Evolutionary conservation across 2,888 invertebrate species (phyloP), one percentile per base, ranked within the genome.

Genomic region (Rhagonycha lutea): DNA sequence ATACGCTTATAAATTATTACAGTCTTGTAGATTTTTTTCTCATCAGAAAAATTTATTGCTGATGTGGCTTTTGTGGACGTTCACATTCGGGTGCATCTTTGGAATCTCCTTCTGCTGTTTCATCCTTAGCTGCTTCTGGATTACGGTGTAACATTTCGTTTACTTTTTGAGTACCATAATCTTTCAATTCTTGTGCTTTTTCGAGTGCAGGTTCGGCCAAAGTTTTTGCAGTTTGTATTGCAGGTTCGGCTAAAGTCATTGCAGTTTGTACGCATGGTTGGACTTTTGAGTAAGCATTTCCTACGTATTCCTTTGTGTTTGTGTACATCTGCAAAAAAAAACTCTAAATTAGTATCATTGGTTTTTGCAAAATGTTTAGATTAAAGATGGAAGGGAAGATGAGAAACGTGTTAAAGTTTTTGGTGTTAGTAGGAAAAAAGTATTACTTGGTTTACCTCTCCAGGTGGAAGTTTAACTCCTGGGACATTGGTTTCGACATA

Each of bases 401-500:
- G 18, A 18, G 68, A 28, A 68, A 68, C 61, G 28, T 68, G 61
- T 71, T 24, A 61, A 70, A 68, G 23, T 23, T 47, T 3, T 7
- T 24, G 63, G n/a, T 68, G 69, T 32, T 61, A 65, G 65, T 28
- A 32, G n/a, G 23, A 10, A 14, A 60, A 61, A 12, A 1, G 60
- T 65, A 28, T n/a, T 11, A 65, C 62, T 71, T 65, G 63, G 78
- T 80, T 81, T 85, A 91, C 91, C 86, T 90, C 89, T 79, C 87
- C 85, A 8, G 91, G 90, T 61, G 90, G 90, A 76, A 90, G 84
- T 80, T 90, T 91, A 0, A 91, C 89, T 3, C 90, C 88, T 0
- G 91, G 91, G 1, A 91, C 86, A 84, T 90, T 91, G 70, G 87
- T 84, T 85, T 91, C 90, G 1, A 91, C 89, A 14, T 89, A 89